Evolutionary conservation across 2,888 invertebrate genomes (phyloP), one percentile per base, ranked within the genome.

Genomic region (Pyralis farinalis): DNA sequence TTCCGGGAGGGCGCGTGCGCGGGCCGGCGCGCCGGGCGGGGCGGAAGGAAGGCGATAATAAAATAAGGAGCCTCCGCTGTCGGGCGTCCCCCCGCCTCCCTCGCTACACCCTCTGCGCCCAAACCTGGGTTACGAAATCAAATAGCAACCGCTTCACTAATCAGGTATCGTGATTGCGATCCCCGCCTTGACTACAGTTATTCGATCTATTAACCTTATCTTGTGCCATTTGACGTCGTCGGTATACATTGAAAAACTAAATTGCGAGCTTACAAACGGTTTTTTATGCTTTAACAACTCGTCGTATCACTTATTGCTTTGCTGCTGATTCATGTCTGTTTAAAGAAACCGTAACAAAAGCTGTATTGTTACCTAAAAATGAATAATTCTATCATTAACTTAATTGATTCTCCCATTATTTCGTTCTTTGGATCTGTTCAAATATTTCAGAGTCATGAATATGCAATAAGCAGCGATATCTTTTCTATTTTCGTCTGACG

Each of bases 21-120:
- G 40, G 7, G 1, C 37, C 28, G 27, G 40, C 37, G 28, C 47
- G 40, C 41, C 28, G 41, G 21, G 40, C 44, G 44, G 46, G 33
- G 44, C 37, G 55, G 63, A 55, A 62, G 70, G 71, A 63, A 66
- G 64, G 63, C 55, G 70, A 60, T 73, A 70, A 72, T 72, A 71
- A 71, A 73, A 71, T 72, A 71, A 72, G 68, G 58, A 58, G 55
- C 53, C 43, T 9, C 55, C 53, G 56, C 47, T 2, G 16, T 16
- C n/a, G 52, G n/a, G 52, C 51, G 44, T 47, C 42, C 53, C 58
- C 40, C 42, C 29, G 34, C 46, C 37, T 7, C 44, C 32, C 37
- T 28, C 42, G 36, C 34, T 10, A 41, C 34, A 7, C 44, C 43
- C 40, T 22, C 35, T 37, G 7, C 31, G 39, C 31, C 42, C 43